A percentile compares a stretch with the other conserved stretches of the same genome.
Evolutionary conservation across 2,797 vertebrate genomes (phyloP).

Genomic region (Cyclura pinguis): DNA sequence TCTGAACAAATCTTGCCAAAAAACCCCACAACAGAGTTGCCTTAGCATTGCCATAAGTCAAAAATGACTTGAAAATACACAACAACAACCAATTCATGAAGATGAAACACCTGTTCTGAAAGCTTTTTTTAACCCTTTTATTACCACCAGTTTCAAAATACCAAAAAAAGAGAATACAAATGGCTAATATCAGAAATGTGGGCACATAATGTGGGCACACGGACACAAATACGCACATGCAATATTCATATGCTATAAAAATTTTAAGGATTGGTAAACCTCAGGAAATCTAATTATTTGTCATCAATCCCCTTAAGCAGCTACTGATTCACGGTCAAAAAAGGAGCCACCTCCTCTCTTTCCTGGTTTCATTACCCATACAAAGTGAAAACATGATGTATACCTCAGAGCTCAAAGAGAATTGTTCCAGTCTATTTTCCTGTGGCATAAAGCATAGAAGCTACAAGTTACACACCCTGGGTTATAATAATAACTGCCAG

Average conservation of each 20-base stretch:
- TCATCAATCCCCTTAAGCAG: not conserved
- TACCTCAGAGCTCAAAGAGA: not conserved
- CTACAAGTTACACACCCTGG: not conserved
- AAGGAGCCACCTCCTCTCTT: not conserved
- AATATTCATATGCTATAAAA: not conserved
- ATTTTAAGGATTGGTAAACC: not conserved
- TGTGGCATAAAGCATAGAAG: not conserved
- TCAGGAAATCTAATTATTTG: not conserved
- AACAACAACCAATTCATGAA: not conserved
- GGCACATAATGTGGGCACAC: not conserved
- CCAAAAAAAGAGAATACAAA: not conserved
- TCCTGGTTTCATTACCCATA: not conserved
- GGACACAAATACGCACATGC: no score
- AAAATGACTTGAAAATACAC: no score
- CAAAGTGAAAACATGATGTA: not conserved
- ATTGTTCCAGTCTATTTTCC: conserved; percentile 9
- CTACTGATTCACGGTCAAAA: not conserved
- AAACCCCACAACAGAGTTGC: no score
- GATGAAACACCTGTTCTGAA: not conserved
- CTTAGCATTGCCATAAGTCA: no score
- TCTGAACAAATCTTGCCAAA: no score
- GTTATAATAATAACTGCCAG: not conserved
- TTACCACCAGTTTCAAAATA: not conserved
- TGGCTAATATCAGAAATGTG: not conserved
- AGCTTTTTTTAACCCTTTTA: not conserved